Evolutionary conservation across 2,797 vertebrate genomes (phyloP), one percentile per base, ranked within the genome.

Genomic region (Cottoperca gobio): DNA sequence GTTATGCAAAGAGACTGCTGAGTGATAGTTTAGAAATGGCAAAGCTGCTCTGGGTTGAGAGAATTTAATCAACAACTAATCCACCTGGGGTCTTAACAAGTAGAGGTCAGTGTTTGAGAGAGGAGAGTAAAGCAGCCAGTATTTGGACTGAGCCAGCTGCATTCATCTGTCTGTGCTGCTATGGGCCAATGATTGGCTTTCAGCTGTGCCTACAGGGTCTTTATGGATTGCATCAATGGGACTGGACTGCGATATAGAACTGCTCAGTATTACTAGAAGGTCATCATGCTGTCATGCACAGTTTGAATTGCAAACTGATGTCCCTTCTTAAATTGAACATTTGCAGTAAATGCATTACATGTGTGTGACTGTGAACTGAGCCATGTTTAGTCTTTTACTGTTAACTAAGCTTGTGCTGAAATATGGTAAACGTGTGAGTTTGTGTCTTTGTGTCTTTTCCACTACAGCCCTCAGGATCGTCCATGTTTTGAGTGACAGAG

Each of bases 11-110:
- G 14, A 60, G 17, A 42, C 61, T 14, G 5, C 31, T 43, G 10
- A 6, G 19, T 0, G 0, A 6, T 57, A 43, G 28, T 59, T 73
- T 9, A 39, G 7, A 49, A 42, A 70, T 55, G 42, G 21, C 3
- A 39, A 10, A 21, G 50, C 43, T 63, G 2, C 24, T 43, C 31
- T 73, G 35, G 16, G 28, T 45, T 39, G 10, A 65, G 17, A 43
- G 13, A 23, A 61, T 79, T 53, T 28, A 63, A 68, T 73, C 35
- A 46, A 6, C 0, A 26, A 50, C 19, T 62, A 54, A 82, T 83
- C 73, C 70, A 37, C 33, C 70, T 48, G 48, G n/a, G 65, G 65
- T 76, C 71, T 77, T 73, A 87, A 86, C 78, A 85, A 66, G 62
- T 61, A 74, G 69, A 80, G 71, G 64, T 66, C 61, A 81, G 28